Conservation (phyloP, 2,113 vertebrate genomes). For the Ramphastos sulfuratus region DNA sequence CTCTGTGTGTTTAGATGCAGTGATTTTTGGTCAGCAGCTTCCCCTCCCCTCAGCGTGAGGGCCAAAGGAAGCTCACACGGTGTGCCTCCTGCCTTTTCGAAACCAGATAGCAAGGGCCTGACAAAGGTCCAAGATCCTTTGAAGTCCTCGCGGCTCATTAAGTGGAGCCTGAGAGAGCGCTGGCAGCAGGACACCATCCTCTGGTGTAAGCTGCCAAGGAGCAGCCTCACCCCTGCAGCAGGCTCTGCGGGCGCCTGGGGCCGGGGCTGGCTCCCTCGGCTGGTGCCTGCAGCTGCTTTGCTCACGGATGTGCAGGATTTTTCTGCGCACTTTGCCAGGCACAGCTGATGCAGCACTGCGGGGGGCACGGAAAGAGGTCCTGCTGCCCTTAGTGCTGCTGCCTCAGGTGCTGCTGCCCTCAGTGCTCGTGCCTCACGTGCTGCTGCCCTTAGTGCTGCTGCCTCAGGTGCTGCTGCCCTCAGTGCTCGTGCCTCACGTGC, state of each 20-base stretch:
- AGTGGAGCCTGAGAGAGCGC: background rate
- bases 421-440: too few species aligned
- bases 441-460: too few species aligned
- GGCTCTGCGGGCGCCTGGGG: background rate
- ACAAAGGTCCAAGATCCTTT: background rate
- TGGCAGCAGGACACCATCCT: background rate
- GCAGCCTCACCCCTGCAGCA: background rate
- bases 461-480: too few species aligned
- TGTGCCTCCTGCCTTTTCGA: background rate
- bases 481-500: too few species aligned
- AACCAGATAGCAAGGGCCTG: background rate
- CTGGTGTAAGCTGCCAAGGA: background rate
- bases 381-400: background rate
- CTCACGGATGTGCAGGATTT: background rate
- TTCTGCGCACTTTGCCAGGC: background rate
- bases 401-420: background rate
- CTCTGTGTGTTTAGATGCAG: background rate
- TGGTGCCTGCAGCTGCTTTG: background rate
- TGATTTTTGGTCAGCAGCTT: background rate
- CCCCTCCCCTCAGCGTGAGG: background rate
- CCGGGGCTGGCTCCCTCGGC: rapidly evolving
- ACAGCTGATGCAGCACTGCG: too few species aligned
- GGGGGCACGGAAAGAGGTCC: too few species aligned
- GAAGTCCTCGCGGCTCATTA: background rate
- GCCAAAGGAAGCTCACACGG: background rate